Conservation (phyloP, 2,797 vertebrate genomes). For the Triplophysa bombifrons region DNA sequence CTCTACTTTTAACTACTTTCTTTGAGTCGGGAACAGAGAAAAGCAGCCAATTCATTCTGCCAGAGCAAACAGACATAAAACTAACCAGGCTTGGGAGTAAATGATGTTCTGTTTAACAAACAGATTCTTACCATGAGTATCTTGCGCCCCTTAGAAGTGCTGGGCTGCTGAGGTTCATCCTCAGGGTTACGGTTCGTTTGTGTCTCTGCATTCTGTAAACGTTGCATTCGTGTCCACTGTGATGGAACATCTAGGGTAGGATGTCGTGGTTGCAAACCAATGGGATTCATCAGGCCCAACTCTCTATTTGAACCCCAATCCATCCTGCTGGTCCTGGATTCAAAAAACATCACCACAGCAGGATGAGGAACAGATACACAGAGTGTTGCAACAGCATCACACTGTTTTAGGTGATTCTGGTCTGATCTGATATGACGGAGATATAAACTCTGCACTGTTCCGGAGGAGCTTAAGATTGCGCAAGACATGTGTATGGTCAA, state of each 20-base stretch:
- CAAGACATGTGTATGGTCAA: not conserved
- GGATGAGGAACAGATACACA: slow-evolving; percentile 11
- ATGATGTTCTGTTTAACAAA: not conserved
- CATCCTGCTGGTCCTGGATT: slow-evolving; percentile 83
- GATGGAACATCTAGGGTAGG: slow-evolving; percentile 92
- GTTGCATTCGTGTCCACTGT: slow-evolving; percentile 94
- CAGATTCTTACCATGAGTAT: slow-evolving; percentile 26
- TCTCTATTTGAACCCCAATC: slow-evolving; percentile 92
- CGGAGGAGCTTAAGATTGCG: not conserved
- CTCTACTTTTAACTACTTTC: not conserved
- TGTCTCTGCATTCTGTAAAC: slow-evolving; percentile 92
- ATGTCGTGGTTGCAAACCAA: slow-evolving; percentile 92
- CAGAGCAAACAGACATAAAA: not conserved
- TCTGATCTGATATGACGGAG: slow-evolving; percentile 33
- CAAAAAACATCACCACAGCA: slow-evolving; percentile 9
- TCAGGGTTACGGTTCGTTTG: slow-evolving; percentile 87
- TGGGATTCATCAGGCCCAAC: slow-evolving; percentile 95
- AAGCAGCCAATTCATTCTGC: not conserved
- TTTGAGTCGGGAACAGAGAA: not conserved
- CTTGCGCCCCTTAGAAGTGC: slow-evolving; percentile 62
- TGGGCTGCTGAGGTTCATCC: slow-evolving; percentile 71
- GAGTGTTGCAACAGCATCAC: slow-evolving; percentile 17
- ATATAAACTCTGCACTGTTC: slow-evolving; percentile 7
- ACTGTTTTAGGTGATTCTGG: not conserved
- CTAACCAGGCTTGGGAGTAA: slow-evolving; percentile 1